phyloP scores from a whole-genome alignment of 2,113 vertebrate genomes.

The Bungarus multicinctus region DNA sequence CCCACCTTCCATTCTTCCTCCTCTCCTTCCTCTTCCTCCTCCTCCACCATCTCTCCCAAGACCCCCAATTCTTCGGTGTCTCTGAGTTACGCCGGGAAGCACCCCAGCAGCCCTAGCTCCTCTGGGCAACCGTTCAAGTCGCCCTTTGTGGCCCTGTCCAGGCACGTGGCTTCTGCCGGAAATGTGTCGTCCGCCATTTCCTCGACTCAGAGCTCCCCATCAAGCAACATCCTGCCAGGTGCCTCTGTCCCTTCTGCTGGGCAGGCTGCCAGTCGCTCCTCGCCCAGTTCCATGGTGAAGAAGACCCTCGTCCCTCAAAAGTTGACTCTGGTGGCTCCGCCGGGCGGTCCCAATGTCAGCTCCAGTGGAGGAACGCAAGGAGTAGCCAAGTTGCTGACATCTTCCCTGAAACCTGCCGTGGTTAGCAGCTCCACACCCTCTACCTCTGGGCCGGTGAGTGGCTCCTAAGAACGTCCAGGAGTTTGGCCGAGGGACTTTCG shows the following conservation, averaged over 20 bases:
- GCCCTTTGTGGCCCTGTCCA: conserved; percentile 61
- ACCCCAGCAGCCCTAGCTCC: conserved; percentile 55
- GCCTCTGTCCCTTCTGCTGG: conserved; percentile 48
- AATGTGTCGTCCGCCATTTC: conserved; percentile 56
- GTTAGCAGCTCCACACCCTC: conserved; percentile 70
- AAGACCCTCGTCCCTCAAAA: conserved; percentile 72
- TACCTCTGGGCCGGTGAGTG: conserved; percentile 78
- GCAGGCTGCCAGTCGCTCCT: conserved; percentile 44
- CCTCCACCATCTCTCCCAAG: conserved; percentile 56
- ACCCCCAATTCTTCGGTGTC: conserved; percentile 47
- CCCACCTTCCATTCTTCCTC: conserved; percentile 69
- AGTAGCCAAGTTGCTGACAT: conserved; percentile 83
- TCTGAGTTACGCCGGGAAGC: conserved; percentile 68
- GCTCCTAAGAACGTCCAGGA: background rate
- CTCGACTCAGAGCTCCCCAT: conserved; percentile 60
- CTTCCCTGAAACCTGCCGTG: conserved; percentile 73
- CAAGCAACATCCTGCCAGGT: conserved; percentile 52
- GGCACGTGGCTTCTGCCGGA: conserved; percentile 64
- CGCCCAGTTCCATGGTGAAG: conserved; percentile 58
- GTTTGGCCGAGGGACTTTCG: background rate
- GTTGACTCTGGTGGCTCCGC: conserved; percentile 80
- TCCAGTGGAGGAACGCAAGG: conserved; percentile 77
- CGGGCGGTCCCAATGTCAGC: conserved; percentile 75
- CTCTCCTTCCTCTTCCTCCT: background rate
- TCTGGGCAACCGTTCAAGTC: conserved; percentile 70